phyloP scores from a whole-genome alignment of 2,888 invertebrate species.

The Pristionchus exspectatus region DNA sequence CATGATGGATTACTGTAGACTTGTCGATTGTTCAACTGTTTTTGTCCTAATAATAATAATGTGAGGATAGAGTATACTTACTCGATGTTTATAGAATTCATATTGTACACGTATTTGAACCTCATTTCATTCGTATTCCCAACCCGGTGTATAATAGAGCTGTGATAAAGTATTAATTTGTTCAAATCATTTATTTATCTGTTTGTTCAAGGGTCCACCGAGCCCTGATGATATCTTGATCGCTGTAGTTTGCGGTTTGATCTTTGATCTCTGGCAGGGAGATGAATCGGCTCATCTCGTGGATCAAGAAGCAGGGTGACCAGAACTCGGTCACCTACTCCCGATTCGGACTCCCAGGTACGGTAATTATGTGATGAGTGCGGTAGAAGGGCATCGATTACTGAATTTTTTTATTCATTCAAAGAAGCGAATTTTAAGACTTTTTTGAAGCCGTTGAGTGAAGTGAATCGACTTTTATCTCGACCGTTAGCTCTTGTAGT shows the following conservation, averaged over 20 bases:
- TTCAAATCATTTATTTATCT: neutral
- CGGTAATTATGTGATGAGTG: neutral
- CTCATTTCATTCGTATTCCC: neutral
- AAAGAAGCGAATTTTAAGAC: no score
- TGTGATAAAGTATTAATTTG: slow-evolving; percentile 35
- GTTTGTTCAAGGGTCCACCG: neutral
- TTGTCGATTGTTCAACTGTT: neutral
- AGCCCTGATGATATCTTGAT: slow-evolving; percentile 38
- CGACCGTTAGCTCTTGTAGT: neutral
- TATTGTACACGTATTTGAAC: neutral
- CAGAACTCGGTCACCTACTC: slow-evolving; percentile 73
- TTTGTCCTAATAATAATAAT: neutral
- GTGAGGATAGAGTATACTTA: neutral
- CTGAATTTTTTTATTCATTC: no score
- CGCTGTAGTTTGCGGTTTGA: neutral
- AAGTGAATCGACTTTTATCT: no score
- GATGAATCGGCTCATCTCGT: slow-evolving; percentile 63
- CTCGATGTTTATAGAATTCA: neutral
- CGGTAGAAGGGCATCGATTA: no score
- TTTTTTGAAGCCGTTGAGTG: no score
- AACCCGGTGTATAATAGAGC: slow-evolving; percentile 4
- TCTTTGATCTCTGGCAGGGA: slow-evolving; percentile 31
- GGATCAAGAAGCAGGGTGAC: slow-evolving; percentile 72
- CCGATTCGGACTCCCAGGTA: slow-evolving; percentile 75
- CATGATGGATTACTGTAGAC: neutral